Conservation (phyloP, 1,140 invertebrate species). For the Planococcus citri region DNA sequence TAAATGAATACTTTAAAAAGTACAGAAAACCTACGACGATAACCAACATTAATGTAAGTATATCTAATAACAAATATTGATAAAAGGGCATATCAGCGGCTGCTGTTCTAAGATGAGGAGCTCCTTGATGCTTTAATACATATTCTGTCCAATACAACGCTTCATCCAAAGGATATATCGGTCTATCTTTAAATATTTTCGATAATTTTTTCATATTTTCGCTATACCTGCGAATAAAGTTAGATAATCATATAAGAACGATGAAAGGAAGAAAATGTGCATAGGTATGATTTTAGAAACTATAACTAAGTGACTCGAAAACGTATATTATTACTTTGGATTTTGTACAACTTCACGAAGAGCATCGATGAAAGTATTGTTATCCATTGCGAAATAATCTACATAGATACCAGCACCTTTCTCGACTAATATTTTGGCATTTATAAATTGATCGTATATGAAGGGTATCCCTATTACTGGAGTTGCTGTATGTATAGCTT, state of each 20-base stretch:
- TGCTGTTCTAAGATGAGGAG: constrained; percentile 30
- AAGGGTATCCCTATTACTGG: constrained; percentile 45
- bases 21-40: no score
- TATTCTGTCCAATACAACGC: no score
- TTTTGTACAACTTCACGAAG: constrained; percentile 18
- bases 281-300: background rate
- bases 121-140: no score
- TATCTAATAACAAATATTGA: background rate
- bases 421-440: constrained; percentile 32
- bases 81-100: background rate
- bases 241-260: background rate
- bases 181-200: constrained; percentile 34
- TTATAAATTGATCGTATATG: constrained; percentile 46
- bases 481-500: constrained; percentile 36
- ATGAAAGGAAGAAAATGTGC: background rate
- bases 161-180: constrained; percentile 33
- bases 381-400: constrained; percentile 13
- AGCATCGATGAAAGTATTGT: constrained; percentile 22
- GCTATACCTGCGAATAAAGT: constrained; percentile 31
- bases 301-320: background rate
- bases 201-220: constrained; percentile 30
- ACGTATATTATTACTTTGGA: constrained; percentile 22
- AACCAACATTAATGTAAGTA: background rate
- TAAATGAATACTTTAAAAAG: no score
- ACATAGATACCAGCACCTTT: constrained; percentile 29